These are phyloP conservation scores for Glaucidium brasilianum DNA, from an alignment of 2,113 vertebrate genomes.

Conservation along the genomic window DNA sequence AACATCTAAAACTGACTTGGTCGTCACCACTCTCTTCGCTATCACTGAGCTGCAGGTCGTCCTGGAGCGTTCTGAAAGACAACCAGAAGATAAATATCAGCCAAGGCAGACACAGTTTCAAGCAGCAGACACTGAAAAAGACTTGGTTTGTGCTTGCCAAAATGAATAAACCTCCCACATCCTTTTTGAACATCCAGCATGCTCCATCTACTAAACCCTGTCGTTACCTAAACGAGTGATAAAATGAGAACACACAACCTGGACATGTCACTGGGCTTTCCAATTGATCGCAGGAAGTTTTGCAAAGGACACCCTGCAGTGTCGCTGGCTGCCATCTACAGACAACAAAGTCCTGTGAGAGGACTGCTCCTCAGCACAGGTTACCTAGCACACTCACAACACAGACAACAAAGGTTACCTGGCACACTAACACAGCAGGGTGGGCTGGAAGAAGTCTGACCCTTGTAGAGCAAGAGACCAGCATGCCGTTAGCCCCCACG, in stretches of 20 bases:
- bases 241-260: not conserved
- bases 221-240: not conserved
- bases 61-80: slow-evolving; percentile 72
- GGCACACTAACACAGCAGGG: not conserved
- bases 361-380: not conserved
- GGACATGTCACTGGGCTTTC: not conserved
- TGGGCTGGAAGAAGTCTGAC: not conserved
- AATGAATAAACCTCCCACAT: not conserved
- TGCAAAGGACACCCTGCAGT: not conserved
- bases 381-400: not conserved
- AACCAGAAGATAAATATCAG: slow-evolving; percentile 39
- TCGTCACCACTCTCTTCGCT: slow-evolving; percentile 77
- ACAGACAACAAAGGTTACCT: not conserved
- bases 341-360: not conserved
- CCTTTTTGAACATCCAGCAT: not conserved
- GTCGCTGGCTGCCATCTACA: not conserved
- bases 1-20: slow-evolving; percentile 67
- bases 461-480: not conserved
- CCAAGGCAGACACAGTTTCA: not conserved
- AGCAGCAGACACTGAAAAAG: not conserved
- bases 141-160: not conserved
- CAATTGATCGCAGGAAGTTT: not conserved
- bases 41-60: slow-evolving; percentile 81
- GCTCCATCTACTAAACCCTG: not conserved
- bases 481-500: not conserved